Evolutionary conservation across 2,888 invertebrate genomes (phyloP), one percentile per base, ranked within the genome.

Genomic region (Pseudococcus viburni): DNA sequence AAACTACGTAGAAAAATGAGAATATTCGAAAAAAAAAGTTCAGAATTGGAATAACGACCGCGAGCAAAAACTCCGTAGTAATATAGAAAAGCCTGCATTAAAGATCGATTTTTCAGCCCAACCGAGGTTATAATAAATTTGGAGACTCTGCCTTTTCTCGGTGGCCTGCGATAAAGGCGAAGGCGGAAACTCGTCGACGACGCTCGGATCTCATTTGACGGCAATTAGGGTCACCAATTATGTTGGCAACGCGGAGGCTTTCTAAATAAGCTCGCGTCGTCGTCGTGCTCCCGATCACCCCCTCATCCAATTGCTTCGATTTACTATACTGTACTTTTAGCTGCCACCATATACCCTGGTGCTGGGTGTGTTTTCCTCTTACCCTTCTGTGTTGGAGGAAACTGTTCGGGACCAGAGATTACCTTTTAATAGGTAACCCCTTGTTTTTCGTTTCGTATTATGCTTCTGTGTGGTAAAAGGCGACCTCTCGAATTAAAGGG

Each of bases 211-310:
- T 26, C 68, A 68, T 68, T 68, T 68, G 68, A 68, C 68, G 26
- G 68, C 68, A 68, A 68, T 68, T 68, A 68, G 68, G 68, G 68
- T 68, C 68, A 26, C 68, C 68, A 68, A 68, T 68, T 68, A 68
- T 68, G 68, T 68, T 68, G 22, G 68, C 68, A 68, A 26, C 64
- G 48, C 15, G 48, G 64, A 8, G 26, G 68, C 68, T 68, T 68
- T 68, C 68, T 68, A 68, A 68, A 68, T 68, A 68, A 68, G 68
- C 12, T 68, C 68, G 22, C 68, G 68, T 68, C 68, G 68, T 12
- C 68, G 68, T 68, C 68, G 4, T n/a, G 19, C 15, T 64, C 64
- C 64, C 48, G 8, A 48, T 9, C 48, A 12, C 48, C 15, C 48
- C 48, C 55, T 55, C 0, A n/a, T 55, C 0, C 55, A n/a, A 55